phyloP scores from a whole-genome alignment of 2,888 invertebrate species.

The Drosophila demipolita region DNA sequence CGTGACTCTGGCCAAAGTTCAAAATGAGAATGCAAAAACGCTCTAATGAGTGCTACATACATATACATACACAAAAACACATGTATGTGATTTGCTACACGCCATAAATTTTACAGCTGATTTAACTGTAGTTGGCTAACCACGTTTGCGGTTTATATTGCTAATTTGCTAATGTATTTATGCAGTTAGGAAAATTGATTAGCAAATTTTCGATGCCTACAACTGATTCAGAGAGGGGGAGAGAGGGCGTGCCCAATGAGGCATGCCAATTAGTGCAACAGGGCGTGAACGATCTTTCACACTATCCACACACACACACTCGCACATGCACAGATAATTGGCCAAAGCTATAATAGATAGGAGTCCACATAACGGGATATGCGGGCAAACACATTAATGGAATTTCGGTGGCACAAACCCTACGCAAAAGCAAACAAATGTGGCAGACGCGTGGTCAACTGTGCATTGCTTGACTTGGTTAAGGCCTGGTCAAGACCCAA shows the following conservation, averaged over 20 bases:
- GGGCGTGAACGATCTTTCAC: slow-evolving; percentile 61
- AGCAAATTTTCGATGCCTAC: slow-evolving; percentile 21
- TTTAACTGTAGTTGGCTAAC: slow-evolving; percentile 51
- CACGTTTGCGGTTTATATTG: slow-evolving; percentile 43
- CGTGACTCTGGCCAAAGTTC: slow-evolving; percentile 58
- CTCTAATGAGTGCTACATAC: slow-evolving; percentile 47
- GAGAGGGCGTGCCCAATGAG: slow-evolving; percentile 48
- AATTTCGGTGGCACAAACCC: slow-evolving; percentile 32
- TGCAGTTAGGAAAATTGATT: slow-evolving; percentile 53
- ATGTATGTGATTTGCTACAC: slow-evolving; percentile 29
- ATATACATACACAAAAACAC: not conserved
- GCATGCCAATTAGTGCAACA: slow-evolving; percentile 73
- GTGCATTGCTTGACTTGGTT: slow-evolving; percentile 35
- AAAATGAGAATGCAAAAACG: slow-evolving; percentile 64
- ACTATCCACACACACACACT: slow-evolving; percentile 32
- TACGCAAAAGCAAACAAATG: slow-evolving; percentile 8
- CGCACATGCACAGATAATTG: slow-evolving; percentile 14
- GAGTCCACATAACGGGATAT: slow-evolving; percentile 8
- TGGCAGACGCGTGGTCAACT: slow-evolving; percentile 15
- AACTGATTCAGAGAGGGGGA: not conserved
- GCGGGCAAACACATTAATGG: slow-evolving; percentile 41
- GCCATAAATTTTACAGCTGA: slow-evolving; percentile 74
- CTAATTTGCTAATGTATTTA: slow-evolving; percentile 62
- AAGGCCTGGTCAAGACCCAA: too few species aligned
- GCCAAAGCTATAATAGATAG: not conserved